Evolutionary conservation across 2,888 invertebrate genomes (phyloP).

Genomic region (Pristionchus fissidentatus): DNA sequence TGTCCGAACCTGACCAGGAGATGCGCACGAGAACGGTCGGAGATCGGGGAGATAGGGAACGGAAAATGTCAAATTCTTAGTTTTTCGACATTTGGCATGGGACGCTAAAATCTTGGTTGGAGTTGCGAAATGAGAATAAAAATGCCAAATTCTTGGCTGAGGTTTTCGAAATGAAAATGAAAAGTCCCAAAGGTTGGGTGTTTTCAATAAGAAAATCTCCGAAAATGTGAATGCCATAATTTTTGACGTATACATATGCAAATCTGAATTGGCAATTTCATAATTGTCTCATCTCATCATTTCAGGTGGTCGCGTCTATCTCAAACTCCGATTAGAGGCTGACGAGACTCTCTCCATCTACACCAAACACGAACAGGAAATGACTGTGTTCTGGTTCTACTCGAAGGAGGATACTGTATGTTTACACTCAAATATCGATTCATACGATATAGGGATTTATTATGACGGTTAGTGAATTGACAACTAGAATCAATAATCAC

Average conservation of each 20-base stretch:
- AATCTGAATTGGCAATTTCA: too few relatives aligned
- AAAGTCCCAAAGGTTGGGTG: too few relatives aligned
- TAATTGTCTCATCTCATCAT: too few relatives aligned
- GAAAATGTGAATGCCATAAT: too few relatives aligned
- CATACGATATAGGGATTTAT: background rate
- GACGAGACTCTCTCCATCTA: slow-evolving; percentile 65
- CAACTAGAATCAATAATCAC: slow-evolving; percentile 2
- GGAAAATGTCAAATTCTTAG: too few relatives aligned
- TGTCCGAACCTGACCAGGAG: background rate
- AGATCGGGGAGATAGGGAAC: too few relatives aligned
- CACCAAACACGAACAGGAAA: slow-evolving; percentile 61
- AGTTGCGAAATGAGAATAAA: background rate
- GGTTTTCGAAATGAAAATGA: too few relatives aligned
- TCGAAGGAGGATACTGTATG: slow-evolving; percentile 39
- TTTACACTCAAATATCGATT: background rate
- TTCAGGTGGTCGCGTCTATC: slow-evolving; percentile 59
- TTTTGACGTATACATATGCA: too few relatives aligned
- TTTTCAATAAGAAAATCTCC: too few relatives aligned
- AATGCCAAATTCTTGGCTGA: too few relatives aligned
- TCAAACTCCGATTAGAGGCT: slow-evolving; percentile 62
- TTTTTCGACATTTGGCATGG: too few relatives aligned
- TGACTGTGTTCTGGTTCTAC: slow-evolving; percentile 63
- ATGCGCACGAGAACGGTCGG: too few relatives aligned
- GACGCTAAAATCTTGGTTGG: background rate
- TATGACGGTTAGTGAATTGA: background rate